Conservation (phyloP, 53 echinoderm and acorn worm genomes). For the Stichopus horrens region DNA sequence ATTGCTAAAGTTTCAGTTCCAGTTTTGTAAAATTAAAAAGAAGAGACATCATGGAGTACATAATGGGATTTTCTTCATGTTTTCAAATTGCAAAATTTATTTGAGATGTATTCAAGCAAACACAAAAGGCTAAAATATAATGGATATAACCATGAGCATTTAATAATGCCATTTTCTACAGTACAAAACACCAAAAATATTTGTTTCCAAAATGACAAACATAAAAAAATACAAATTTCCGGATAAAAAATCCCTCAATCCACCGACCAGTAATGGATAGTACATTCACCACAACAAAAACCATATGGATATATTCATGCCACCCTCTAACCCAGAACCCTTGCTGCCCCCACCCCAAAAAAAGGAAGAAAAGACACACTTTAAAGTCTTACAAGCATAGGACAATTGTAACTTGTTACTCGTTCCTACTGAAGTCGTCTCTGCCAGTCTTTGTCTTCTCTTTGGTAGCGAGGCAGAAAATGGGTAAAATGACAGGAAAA, state of each 20-base stretch:
- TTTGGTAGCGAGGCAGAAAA: slow-evolving; percentile 43
- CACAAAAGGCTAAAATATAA: background rate
- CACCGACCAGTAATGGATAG: slow-evolving; percentile 9
- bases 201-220: background rate
- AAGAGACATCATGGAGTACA: slow-evolving; percentile 3
- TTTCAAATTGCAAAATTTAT: slow-evolving; percentile 17
- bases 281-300: slow-evolving; percentile 5
- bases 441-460: background rate
- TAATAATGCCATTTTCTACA: background rate
- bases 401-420: background rate
- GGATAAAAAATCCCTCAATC: background rate
- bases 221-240: too few relatives aligned
- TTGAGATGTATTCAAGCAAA: slow-evolving; percentile 38
- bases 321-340: background rate
- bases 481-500: too few relatives aligned
- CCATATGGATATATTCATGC: background rate
- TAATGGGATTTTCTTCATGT: background rate
- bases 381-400: background rate
- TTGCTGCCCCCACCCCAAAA: background rate
- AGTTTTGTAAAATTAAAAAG: too few relatives aligned
- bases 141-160: background rate
- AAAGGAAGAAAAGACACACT: background rate
- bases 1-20: too few relatives aligned
- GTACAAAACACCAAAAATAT: background rate
- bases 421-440: slow-evolving; percentile 8